Percentiles rank a stretch among this genome's conserved stretches.
Conservation (phyloP, 2,888 invertebrate genomes). For the Hirtodrosophila cameraria region DNA sequence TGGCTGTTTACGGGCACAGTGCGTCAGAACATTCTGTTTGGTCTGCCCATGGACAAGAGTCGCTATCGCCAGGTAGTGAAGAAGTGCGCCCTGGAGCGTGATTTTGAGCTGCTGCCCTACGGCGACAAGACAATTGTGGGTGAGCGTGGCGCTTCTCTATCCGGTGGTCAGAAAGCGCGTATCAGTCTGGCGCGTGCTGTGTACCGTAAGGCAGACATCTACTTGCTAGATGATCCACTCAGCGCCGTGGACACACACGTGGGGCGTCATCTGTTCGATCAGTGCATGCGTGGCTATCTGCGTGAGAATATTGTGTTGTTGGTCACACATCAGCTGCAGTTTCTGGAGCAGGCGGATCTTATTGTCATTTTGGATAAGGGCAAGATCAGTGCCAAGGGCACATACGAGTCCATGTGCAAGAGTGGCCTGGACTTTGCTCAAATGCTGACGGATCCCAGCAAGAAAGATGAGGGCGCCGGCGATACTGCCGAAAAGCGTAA, state of each 20-base stretch:
- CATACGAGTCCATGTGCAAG: conserved; percentile 89
- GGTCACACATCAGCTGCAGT: conserved; percentile 94
- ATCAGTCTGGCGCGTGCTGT: conserved; percentile 94
- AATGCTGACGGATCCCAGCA: conserved; percentile 86
- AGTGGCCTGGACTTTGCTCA: conserved; percentile 92
- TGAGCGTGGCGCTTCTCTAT: conserved; percentile 92
- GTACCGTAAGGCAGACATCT: conserved; percentile 93
- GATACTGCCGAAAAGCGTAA: conserved; percentile 58
- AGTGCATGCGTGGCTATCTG: conserved; percentile 85
- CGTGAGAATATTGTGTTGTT: conserved; percentile 89
- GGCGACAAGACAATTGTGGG: conserved; percentile 89
- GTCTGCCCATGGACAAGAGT: conserved; percentile 86
- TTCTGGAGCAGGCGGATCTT: conserved; percentile 88
- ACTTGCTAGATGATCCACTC: conserved; percentile 95
- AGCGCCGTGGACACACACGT: conserved; percentile 97
- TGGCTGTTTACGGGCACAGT: conserved; percentile 92
- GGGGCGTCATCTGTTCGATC: conserved; percentile 93
- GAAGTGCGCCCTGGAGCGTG: conserved; percentile 85
- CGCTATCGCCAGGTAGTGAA: conserved; percentile 86
- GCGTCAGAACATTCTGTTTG: conserved; percentile 87
- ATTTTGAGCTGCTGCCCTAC: conserved; percentile 86
- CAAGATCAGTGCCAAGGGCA: conserved; percentile 86
- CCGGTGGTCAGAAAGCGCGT: conserved; percentile 94
- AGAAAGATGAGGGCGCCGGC: conserved; percentile 79
- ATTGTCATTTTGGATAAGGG: conserved; percentile 84